A percentile compares a stretch with the other conserved stretches of the same genome.
phyloP scores from a whole-genome alignment of 2,888 invertebrate species.

The Epiblema foenella region DNA sequence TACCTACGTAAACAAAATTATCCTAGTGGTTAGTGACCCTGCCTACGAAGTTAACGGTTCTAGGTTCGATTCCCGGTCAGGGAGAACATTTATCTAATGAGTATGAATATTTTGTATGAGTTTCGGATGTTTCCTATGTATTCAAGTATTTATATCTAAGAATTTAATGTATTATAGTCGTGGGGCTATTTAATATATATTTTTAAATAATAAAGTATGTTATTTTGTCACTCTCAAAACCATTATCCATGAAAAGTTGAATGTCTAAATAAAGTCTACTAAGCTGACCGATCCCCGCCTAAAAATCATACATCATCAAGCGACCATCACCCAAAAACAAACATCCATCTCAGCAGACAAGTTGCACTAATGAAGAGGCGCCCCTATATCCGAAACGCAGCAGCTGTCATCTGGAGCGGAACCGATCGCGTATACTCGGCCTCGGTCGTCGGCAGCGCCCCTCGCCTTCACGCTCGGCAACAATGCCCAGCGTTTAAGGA shows the following conservation, averaged over 20 bases:
- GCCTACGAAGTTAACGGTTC: too few relatives aligned
- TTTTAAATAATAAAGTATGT: too few relatives aligned
- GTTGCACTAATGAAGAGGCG: slow-evolving; percentile 82
- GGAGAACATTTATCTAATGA: too few relatives aligned
- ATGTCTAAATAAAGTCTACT: background rate
- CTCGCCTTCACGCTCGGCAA: slow-evolving; percentile 52
- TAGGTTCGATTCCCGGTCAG: too few relatives aligned
- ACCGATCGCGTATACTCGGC: slow-evolving; percentile 75
- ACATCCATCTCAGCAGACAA: slow-evolving; percentile 84
- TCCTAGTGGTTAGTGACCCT: too few relatives aligned
- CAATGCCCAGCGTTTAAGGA: slow-evolving; percentile 74
- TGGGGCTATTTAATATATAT: too few relatives aligned
- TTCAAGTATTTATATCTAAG: too few relatives aligned
- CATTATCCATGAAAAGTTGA: background rate
- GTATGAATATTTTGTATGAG: too few relatives aligned
- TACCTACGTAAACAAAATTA: too few relatives aligned
- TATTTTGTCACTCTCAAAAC: background rate
- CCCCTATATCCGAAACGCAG: slow-evolving; percentile 80
- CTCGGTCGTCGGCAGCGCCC: slow-evolving; percentile 51
- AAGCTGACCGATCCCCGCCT: slow-evolving; percentile 14
- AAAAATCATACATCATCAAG: slow-evolving; percentile 73
- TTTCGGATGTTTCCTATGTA: too few relatives aligned
- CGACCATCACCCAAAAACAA: slow-evolving; percentile 81
- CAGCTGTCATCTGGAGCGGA: slow-evolving; percentile 83
- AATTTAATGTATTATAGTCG: too few relatives aligned